phyloP scores from a whole-genome alignment of 2,888 invertebrate genomes.

The Watsonalla cultraria region DNA sequence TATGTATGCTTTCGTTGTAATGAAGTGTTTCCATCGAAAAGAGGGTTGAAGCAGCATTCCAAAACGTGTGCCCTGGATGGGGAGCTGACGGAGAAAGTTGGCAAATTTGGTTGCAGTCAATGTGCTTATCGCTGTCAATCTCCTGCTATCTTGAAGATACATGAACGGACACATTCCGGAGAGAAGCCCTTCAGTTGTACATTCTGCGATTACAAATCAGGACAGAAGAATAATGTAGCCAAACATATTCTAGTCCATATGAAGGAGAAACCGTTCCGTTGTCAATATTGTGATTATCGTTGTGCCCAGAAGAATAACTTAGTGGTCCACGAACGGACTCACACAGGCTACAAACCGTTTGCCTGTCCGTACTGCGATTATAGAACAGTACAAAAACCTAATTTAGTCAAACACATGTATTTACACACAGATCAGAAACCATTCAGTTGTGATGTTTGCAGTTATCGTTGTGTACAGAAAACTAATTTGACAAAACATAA shows the following conservation, averaged over 20 bases:
- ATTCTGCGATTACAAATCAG: constrained; percentile 72
- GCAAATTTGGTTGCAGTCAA: constrained; percentile 62
- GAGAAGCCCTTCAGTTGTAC: constrained; percentile 71
- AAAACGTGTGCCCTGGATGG: constrained; percentile 44
- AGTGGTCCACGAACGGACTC: constrained; percentile 71
- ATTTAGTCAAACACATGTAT: constrained; percentile 75
- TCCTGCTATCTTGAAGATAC: constrained; percentile 71
- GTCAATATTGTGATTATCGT: constrained; percentile 71
- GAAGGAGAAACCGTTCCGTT: constrained; percentile 72
- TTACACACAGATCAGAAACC: constrained; percentile 72
- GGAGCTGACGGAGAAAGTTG: constrained; percentile 44
- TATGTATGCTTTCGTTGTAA: constrained; percentile 64
- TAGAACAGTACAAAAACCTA: constrained; percentile 71
- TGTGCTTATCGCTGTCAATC: constrained; percentile 72
- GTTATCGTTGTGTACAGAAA: constrained; percentile 70
- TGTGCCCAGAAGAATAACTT: constrained; percentile 74
- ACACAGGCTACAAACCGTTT: constrained; percentile 73
- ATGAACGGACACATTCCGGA: constrained; percentile 69
- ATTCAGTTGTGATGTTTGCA: constrained; percentile 69
- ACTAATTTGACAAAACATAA: constrained; percentile 72
- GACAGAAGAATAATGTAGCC: constrained; percentile 72
- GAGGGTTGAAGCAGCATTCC: constrained; percentile 59
- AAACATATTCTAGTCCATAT: constrained; percentile 74
- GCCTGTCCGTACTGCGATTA: constrained; percentile 72
- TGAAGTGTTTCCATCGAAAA: constrained; percentile 56